Evolutionary conservation across 2,888 invertebrate species (phyloP).

Genomic region (Ectobius pallidus): DNA sequence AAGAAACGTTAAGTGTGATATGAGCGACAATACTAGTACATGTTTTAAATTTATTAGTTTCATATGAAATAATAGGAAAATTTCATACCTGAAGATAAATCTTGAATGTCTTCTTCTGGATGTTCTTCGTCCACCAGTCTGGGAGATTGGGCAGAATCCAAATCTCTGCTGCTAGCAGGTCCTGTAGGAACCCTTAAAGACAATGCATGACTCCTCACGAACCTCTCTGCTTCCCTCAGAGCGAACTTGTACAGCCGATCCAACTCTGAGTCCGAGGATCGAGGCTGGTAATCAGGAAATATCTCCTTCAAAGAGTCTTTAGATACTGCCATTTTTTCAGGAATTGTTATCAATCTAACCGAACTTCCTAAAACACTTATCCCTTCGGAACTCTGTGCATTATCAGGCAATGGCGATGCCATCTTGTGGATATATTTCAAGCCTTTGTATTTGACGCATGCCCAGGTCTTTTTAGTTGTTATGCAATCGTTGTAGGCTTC

Average conservation of each 20-base stretch:
- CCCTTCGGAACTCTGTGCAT: not conserved
- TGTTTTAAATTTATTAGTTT: too few relatives aligned
- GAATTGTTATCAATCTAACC: conserved; percentile 51
- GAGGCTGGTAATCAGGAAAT: conserved; percentile 37
- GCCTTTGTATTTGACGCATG: conserved; percentile 52
- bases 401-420: conserved; percentile 48
- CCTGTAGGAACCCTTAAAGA: conserved; percentile 26
- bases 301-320: conserved; percentile 43
- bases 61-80: too few relatives aligned
- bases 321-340: conserved; percentile 45
- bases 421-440: conserved; percentile 51
- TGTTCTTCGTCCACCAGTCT: conserved; percentile 27
- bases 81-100: not conserved
- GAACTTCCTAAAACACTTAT: conserved; percentile 46
- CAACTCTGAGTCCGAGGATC: conserved; percentile 38
- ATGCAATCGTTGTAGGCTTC: conserved; percentile 31
- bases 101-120: not conserved
- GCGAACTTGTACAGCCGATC: conserved; percentile 37
- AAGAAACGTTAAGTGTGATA: too few relatives aligned
- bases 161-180: conserved; percentile 5
- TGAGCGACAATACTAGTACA: too few relatives aligned
- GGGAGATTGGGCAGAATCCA: conserved; percentile 20
- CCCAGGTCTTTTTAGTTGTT: conserved; percentile 40
- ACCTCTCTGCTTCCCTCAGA: conserved; percentile 37
- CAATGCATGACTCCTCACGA: conserved; percentile 37